Evolutionary conservation across 1,140 invertebrate genomes (phyloP), one percentile per base, ranked within the genome.

Genomic region (Pseudomyrmex gracilis): DNA sequence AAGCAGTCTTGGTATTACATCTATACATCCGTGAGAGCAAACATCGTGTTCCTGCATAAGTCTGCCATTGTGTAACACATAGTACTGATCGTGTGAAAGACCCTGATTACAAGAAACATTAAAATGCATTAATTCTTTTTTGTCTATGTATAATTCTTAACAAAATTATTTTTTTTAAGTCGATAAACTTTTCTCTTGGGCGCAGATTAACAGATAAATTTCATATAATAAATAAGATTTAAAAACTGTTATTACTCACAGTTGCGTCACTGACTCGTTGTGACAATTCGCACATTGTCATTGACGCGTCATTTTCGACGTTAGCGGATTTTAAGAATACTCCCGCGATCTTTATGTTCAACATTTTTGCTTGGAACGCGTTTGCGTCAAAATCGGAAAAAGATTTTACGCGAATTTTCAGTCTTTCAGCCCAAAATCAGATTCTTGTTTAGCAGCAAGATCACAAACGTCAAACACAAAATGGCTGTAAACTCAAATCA

Each of bases 1-100:
- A 49, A 96, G 84, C n/a, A 96, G 84, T 84, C 94, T 95, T 1
- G 96, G 94, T 24, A 93, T 92, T 20, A 96, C 89, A 15, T 90
- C 89, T 15, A 91, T 71, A 55, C 70, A 70, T 2, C 89, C 91
- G 0, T 61, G 8, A 9, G 90, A 60, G 8, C 57, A 73, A 47
- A 68, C 57, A 17, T 89, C 84, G 45, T 91, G 47, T 15, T 90
- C 45, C 7, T 86, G 68, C 7, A 94, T 57, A 43, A 92, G 87
- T 89, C 93, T 94, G 17, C 95, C 95, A 93, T 96, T 95, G 24
- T 93, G 85, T 43, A 93, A 34, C 2, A 95, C 83, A 83, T 95
- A 96, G 90, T 93, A 95, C n/a, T 94, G 83, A 2, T 91, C 78
- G 76, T 64, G 49, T 47, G 49, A 15, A 43, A 94, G 60, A 13